These are phyloP conservation scores for Galeruca laticollis DNA, from an alignment of 2,888 invertebrate genomes.

Conservation along the genomic window DNA sequence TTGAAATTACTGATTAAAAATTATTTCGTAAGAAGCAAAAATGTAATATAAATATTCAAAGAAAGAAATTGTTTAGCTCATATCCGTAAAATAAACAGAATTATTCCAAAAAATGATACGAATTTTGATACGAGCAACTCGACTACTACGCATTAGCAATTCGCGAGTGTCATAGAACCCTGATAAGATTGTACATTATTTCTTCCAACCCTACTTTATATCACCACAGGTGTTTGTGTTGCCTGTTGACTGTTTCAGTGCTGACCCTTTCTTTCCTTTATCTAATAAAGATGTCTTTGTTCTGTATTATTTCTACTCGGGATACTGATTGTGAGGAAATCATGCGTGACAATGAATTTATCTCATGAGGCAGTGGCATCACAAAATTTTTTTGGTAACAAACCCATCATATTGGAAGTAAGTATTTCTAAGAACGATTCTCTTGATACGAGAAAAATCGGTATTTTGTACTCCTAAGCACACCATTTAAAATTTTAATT, in stretches of 20 bases:
- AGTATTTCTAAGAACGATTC: too few relatives aligned
- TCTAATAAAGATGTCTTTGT: conserved; percentile 53
- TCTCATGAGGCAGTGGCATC: conserved; percentile 27
- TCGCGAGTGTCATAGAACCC: neutral
- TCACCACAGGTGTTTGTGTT: conserved; percentile 12
- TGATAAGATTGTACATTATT: neutral
- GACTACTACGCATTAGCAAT: neutral
- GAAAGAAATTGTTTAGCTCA: too few relatives aligned
- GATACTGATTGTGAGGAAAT: conserved; percentile 50
- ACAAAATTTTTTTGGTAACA: neutral
- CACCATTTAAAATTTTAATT: too few relatives aligned
- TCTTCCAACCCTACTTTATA: neutral
- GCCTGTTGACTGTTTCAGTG: conserved; percentile 30
- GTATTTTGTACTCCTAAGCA: too few relatives aligned
- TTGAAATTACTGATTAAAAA: too few relatives aligned
- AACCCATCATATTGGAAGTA: too few relatives aligned
- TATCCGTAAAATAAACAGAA: too few relatives aligned
- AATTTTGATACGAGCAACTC: neutral
- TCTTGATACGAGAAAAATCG: too few relatives aligned
- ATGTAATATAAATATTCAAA: too few relatives aligned
- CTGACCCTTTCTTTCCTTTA: conserved; percentile 45
- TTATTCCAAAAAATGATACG: too few relatives aligned
- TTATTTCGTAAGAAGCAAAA: too few relatives aligned
- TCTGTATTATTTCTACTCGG: conserved; percentile 46
- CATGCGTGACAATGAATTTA: conserved; percentile 51